Evolutionary conservation across 2,888 invertebrate species (phyloP).

Genomic region (Dilophus febrilis): DNA sequence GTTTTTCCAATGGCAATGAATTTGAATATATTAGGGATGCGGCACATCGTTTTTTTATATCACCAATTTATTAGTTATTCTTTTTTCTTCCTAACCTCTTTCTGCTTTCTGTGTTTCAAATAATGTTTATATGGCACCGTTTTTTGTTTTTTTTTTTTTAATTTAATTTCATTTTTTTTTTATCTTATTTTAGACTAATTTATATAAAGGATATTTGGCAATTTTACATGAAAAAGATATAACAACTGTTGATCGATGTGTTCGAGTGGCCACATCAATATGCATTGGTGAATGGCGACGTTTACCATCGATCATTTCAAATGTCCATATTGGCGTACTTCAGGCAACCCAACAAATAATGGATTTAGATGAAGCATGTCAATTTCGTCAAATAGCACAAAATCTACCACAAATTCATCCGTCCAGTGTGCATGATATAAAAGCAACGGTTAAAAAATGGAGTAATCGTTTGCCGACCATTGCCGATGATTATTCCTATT

Average conservation of each 20-base stretch:
- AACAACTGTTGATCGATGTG: conserved; percentile 60
- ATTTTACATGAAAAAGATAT: conserved; percentile 73
- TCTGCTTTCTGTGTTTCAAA: too few relatives aligned
- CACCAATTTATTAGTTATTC: too few relatives aligned
- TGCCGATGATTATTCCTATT: conserved; percentile 90
- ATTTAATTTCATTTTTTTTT: neutral
- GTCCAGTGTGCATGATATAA: conserved; percentile 88
- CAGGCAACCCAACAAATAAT: conserved; percentile 94
- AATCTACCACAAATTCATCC: conserved; percentile 52
- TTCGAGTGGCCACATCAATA: conserved; percentile 75
- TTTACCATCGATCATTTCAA: conserved; percentile 81
- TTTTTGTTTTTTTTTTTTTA: too few relatives aligned
- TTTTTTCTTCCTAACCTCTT: too few relatives aligned
- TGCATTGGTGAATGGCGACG: conserved; percentile 94
- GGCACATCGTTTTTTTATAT: too few relatives aligned
- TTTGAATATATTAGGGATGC: too few relatives aligned
- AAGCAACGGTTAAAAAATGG: conserved; percentile 98
- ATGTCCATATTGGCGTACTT: conserved; percentile 81
- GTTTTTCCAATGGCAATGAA: too few relatives aligned
- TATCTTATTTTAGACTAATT: conserved; percentile 41
- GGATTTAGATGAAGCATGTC: conserved; percentile 76
- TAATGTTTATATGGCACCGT: too few relatives aligned
- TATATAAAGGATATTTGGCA: conserved; percentile 84
- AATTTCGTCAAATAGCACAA: conserved; percentile 45
- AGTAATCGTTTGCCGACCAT: conserved; percentile 90